phyloP scores from a whole-genome alignment of 2,113 vertebrate species.

The Eolophus roseicapilla region DNA sequence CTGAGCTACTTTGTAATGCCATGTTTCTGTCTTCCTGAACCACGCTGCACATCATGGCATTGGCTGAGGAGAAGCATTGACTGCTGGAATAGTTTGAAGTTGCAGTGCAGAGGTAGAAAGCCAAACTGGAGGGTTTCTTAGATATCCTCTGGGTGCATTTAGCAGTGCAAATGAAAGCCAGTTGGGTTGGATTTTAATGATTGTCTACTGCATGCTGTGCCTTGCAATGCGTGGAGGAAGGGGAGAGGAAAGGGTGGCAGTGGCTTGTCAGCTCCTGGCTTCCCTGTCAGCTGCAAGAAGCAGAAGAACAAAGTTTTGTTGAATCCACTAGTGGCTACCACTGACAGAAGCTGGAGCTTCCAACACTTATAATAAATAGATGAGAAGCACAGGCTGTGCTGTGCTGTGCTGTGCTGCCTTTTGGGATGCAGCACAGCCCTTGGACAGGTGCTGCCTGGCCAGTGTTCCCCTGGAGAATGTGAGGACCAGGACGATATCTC shows the following conservation, averaged over 20 bases:
- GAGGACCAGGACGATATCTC: not conserved
- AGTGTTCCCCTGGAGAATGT: not conserved
- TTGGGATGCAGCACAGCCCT: not conserved
- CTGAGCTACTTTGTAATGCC: not conserved
- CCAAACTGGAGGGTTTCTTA: not conserved
- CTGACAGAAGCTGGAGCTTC: slow-evolving; percentile 23
- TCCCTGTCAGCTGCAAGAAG: not conserved
- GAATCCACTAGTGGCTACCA: not conserved
- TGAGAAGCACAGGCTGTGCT: not conserved
- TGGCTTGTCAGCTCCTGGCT: not conserved
- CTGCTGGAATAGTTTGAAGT: not conserved
- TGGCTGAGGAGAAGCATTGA: not conserved
- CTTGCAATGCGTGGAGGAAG: not conserved
- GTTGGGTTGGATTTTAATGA: not conserved
- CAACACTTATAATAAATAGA: not conserved
- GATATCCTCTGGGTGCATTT: not conserved
- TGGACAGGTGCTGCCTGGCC: slow-evolving; percentile 34
- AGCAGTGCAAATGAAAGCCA: not conserved
- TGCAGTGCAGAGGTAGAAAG: not conserved
- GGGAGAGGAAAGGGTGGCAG: not conserved
- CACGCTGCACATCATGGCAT: not conserved
- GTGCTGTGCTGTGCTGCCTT: not conserved
- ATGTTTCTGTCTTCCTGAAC: not conserved
- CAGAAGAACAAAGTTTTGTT: not conserved
- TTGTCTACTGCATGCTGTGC: accelerated